A percentile compares a stretch with the other conserved stretches of the same genome.
Evolutionary conservation across 2,113 vertebrate genomes (phyloP).

Genomic region (Proteles cristata): DNA sequence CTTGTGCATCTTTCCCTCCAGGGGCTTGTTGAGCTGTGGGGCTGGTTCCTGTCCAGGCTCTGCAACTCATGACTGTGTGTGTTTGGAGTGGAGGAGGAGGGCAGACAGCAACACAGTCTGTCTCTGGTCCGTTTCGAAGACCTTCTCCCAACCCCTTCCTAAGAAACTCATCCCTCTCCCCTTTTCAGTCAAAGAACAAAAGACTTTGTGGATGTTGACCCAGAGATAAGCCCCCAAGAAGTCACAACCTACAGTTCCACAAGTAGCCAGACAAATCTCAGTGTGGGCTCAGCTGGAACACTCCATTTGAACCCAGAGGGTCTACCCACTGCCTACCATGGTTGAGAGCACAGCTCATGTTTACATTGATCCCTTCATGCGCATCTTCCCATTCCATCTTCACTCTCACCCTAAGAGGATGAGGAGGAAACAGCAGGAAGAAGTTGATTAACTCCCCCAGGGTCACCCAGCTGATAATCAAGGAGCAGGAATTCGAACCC

Average conservation of each 20-base stretch:
- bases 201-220: not conserved
- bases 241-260: not conserved
- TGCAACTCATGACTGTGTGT: not conserved
- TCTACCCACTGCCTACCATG: not conserved
- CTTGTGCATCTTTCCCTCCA: not conserved
- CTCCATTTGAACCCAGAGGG: not conserved
- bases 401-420: not conserved
- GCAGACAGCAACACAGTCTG: not conserved
- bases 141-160: not conserved
- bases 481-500: not conserved
- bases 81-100: not conserved
- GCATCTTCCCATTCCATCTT: not conserved
- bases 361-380: accelerated
- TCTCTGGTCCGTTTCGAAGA: not conserved
- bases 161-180: not conserved
- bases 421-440: not conserved
- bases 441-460: not conserved
- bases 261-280: not conserved
- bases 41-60: not conserved
- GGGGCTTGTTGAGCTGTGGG: accelerated
- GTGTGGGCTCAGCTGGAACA: not conserved
- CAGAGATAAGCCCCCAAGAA: not conserved
- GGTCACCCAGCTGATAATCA: not conserved
- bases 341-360: not conserved
- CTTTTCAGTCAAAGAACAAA: not conserved